Evolutionary conservation across 2,113 vertebrate genomes (phyloP), one percentile per base, ranked within the genome.

Genomic region (Charadrius vociferus): DNA sequence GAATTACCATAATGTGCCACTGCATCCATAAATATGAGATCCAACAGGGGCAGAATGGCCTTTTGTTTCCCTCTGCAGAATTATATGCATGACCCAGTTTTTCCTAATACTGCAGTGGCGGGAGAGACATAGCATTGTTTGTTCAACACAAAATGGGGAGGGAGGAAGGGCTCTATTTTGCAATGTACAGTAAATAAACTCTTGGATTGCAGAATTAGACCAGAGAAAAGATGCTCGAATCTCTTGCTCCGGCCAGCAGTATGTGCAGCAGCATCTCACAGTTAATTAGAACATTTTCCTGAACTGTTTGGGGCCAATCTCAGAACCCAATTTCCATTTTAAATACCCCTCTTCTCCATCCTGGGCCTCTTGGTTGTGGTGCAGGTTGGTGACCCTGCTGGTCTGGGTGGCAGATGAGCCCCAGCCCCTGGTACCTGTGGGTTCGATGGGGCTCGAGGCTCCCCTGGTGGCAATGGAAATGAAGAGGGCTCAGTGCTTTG

Each of bases 1-100:
- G 55, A 84, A 91, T 93, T 83, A 88, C 73, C 77, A 66, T 86
- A 85, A 91, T 43, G 86, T 93, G 78, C 73, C 79, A 82, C 73
- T 66, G 43, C 77, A 79, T 92, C 92, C 91, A 90, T 89, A 95
- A 95, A 93, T 56, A 88, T 4, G 4, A 50, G 86, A 39, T 70
- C 73, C 89, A 93, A 55, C 45, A 77, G 68, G 62, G 80, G 66
- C 78, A 98, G 77, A 77, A 68, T 67, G 73, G 89, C 61, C 91
- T 91, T 97, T 94, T 95, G 94, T 97, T 96, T 95, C 56, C 39
- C 24, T 73, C 49, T 96, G 89, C 77, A 82, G 87, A 95, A 94
- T 93, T 80, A 90, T 34, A 96, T 90, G 59, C 73, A 90, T 95
- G 95, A 97, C 94, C 90, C 94, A 97, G 59, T 78, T 96, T 95